Evolutionary conservation across 2,888 invertebrate species (phyloP), one percentile per base, ranked within the genome.

Genomic region (Drosophila anceps): DNA sequence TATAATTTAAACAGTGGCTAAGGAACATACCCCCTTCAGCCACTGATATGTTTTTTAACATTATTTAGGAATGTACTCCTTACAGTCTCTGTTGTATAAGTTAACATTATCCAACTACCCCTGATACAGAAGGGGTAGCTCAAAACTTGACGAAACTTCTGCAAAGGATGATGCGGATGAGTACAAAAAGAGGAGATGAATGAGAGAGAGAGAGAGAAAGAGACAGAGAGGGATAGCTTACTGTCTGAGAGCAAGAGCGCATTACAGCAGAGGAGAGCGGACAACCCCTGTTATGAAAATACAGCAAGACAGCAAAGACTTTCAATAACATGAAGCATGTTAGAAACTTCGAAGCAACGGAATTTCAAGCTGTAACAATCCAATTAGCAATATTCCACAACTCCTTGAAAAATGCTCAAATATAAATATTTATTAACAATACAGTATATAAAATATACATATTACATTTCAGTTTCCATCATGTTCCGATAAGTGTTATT

Each of bases 91-190:
- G 60, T 10, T 2, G 54, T 76, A 63, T 57, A 63, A 50, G 7
- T 31, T 65, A 61, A 68, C 62, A 74, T 84, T 87, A 89, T 84
- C 84, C 81, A 79, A 73, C 55, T 43, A 69, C 90, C 90, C 90
- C 90, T 79, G 31, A 4, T 7, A 15, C 9, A 4, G 15, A 0
- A 74, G 76, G 82, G 77, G 84, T 41, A 79, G 51, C 3, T 15
- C 1, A 46, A 13, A 79, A 81, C 77, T 87, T 76, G 41, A 85
- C 84, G 84, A 85, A 79, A 77, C 69, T 73, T 67, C 79, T 81
- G 74, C 69, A 81, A 57, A 67, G 53, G 44, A 57, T 57, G 15
- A 53, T 27, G 13, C 13, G 4, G 10, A 41, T n/a, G 55, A 48
- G n/a, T 6, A 15, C 1, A 13, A 8, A 18, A 2, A 67, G 69